phyloP scores from a whole-genome alignment of 2,113 vertebrate genomes.

The Saguinus imperator region DNA sequence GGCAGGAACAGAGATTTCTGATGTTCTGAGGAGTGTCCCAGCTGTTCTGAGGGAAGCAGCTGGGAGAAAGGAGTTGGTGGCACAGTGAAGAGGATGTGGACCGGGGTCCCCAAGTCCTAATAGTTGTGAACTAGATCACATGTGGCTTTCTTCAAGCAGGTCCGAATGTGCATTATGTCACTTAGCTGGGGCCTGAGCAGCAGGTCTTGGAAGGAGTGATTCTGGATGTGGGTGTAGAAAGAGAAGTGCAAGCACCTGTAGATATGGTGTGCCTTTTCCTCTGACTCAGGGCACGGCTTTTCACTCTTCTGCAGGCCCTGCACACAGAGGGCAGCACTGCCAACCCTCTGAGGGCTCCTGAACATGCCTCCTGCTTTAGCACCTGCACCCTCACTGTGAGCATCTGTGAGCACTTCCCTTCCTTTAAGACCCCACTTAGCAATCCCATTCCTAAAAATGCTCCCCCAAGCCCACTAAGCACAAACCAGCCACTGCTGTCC shows the following conservation, averaged over 20 bases:
- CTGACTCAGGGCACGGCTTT: rapidly evolving
- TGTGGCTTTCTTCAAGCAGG: not conserved
- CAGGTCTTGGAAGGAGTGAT: too few relatives aligned
- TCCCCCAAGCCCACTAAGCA: not conserved
- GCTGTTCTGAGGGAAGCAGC: too few relatives aligned
- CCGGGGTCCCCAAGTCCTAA: not conserved
- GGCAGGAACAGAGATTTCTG: not conserved
- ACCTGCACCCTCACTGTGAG: too few relatives aligned
- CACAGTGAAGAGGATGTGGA: not conserved
- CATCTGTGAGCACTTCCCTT: not conserved
- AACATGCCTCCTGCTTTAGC: not conserved
- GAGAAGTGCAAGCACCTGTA: not conserved
- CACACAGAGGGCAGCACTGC: rapidly evolving
- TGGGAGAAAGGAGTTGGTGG: not conserved
- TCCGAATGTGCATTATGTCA: not conserved
- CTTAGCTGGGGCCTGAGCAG: not conserved
- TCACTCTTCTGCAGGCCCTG: rapidly evolving
- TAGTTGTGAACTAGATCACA: not conserved
- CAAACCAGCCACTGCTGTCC: not conserved
- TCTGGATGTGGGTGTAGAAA: not conserved
- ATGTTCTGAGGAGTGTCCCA: not conserved
- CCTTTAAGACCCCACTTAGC: not conserved
- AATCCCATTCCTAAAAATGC: not conserved
- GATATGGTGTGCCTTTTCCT: not conserved
- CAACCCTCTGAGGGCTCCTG: not conserved